phyloP scores from a whole-genome alignment of 92 coral and sea anemone genomes.

The Phenganax stokvisi region DNA sequence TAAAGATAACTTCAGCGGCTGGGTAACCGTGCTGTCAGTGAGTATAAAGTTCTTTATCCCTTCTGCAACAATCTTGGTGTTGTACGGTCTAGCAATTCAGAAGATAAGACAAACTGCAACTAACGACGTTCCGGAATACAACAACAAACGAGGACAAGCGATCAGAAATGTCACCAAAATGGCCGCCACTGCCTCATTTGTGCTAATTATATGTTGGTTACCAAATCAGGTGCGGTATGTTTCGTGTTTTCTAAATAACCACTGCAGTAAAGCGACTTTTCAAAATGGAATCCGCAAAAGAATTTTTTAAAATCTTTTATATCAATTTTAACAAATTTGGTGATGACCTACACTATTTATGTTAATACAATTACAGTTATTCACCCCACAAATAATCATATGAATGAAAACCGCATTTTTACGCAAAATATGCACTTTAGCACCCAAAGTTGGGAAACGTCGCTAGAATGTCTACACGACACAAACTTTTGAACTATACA shows the following conservation, averaged over 20 bases:
- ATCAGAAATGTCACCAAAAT: constrained; percentile 36
- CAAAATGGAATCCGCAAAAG: neutral
- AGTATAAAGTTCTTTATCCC: constrained; percentile 50
- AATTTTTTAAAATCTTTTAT: too few relatives aligned
- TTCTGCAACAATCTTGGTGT: constrained; percentile 40
- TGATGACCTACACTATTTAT: too few relatives aligned
- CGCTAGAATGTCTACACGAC: too few relatives aligned
- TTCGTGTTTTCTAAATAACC: neutral
- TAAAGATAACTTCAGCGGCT: constrained; percentile 20
- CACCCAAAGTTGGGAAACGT: too few relatives aligned
- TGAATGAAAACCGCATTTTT: too few relatives aligned
- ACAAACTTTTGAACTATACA: too few relatives aligned
- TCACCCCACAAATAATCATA: too few relatives aligned
- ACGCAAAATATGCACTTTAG: too few relatives aligned
- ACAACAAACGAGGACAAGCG: neutral
- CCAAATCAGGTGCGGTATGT: constrained; percentile 60
- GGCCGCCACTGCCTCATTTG: constrained; percentile 60
- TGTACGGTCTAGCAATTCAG: constrained; percentile 19
- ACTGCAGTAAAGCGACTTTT: neutral
- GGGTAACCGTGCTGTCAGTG: constrained; percentile 35
- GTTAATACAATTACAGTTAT: too few relatives aligned
- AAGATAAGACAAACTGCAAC: neutral
- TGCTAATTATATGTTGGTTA: constrained; percentile 71
- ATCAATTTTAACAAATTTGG: too few relatives aligned
- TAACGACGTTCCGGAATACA: too few relatives aligned